These are phyloP conservation scores for Pachypanchax playfairii DNA, from an alignment of 2,113 vertebrate species.

Conservation along the genomic window DNA sequence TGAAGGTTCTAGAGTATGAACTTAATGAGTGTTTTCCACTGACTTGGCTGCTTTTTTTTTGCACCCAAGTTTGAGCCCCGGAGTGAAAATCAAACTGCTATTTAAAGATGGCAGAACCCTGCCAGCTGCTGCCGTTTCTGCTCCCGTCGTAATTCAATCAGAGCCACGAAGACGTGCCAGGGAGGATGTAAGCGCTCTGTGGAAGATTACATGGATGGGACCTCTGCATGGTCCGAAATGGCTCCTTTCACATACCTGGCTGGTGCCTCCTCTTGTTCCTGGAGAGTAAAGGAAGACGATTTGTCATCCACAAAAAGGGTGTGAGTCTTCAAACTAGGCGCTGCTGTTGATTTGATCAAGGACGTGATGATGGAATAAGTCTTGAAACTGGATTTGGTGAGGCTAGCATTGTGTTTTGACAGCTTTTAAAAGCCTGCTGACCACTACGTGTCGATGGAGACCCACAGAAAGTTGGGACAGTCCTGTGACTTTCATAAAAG, in stretches of 20 bases:
- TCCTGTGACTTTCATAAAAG: slow-evolving; percentile 6
- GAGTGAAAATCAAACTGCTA: slow-evolving; percentile 59
- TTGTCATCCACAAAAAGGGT: slow-evolving; percentile 23
- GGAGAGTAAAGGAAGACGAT: too few relatives aligned
- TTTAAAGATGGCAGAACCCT: slow-evolving; percentile 73
- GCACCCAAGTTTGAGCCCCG: slow-evolving; percentile 27
- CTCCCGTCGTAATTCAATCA: slow-evolving; percentile 70
- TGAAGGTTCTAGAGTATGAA: slow-evolving; percentile 7
- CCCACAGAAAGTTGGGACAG: not conserved
- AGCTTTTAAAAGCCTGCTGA: not conserved
- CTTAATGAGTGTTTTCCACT: slow-evolving; percentile 39
- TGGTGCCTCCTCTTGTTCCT: slow-evolving; percentile 30
- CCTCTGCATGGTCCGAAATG: slow-evolving; percentile 31
- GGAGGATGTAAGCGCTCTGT: slow-evolving; percentile 52
- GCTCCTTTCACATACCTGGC: slow-evolving; percentile 55
- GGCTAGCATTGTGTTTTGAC: too few relatives aligned
- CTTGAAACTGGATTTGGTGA: too few relatives aligned
- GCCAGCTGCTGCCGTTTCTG: slow-evolving; percentile 71
- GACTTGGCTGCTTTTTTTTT: slow-evolving; percentile 48
- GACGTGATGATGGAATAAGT: too few relatives aligned
- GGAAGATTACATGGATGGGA: slow-evolving; percentile 57
- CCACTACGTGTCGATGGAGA: not conserved
- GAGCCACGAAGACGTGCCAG: slow-evolving; percentile 41
- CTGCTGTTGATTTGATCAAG: slow-evolving; percentile 12
- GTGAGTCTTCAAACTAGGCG: slow-evolving; percentile 14